Conservation (phyloP, 2,113 vertebrate species). For the Halichoeres trimaculatus region DNA sequence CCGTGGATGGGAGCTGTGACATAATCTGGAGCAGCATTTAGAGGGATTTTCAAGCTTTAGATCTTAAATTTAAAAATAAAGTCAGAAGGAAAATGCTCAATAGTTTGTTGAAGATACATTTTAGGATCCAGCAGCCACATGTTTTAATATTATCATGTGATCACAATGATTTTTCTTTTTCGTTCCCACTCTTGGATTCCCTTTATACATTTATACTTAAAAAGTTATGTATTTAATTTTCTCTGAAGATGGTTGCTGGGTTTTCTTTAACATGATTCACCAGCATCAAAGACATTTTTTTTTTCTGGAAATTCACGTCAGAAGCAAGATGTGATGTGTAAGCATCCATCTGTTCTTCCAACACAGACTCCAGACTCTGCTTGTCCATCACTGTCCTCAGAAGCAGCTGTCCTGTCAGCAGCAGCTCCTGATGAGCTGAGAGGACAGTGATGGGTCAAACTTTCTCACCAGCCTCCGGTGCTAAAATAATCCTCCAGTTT, state of each 20-base stretch:
- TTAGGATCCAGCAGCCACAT: neutral
- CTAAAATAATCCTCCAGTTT: neutral
- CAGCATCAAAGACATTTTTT: neutral
- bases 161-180: neutral
- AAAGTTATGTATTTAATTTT: neutral
- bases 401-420: constrained; percentile 9
- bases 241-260: neutral
- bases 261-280: neutral
- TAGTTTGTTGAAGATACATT: constrained; percentile 1
- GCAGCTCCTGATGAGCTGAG: neutral
- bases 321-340: neutral
- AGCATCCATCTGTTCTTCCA: constrained; percentile 2
- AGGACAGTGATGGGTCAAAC: neutral
- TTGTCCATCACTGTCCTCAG: constrained; percentile 1
- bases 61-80: neutral
- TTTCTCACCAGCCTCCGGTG: constrained; percentile 1
- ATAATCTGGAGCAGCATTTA: constrained; percentile 13
- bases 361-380: neutral
- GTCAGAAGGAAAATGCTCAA: neutral
- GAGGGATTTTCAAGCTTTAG: neutral
- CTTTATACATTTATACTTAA: no score
- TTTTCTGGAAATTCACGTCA: constrained; percentile 3
- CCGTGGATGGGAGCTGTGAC: constrained; percentile 35
- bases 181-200: no score
- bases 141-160: no score